Conservation (phyloP, 2,888 invertebrate species). For the Agrilus mali region DNA sequence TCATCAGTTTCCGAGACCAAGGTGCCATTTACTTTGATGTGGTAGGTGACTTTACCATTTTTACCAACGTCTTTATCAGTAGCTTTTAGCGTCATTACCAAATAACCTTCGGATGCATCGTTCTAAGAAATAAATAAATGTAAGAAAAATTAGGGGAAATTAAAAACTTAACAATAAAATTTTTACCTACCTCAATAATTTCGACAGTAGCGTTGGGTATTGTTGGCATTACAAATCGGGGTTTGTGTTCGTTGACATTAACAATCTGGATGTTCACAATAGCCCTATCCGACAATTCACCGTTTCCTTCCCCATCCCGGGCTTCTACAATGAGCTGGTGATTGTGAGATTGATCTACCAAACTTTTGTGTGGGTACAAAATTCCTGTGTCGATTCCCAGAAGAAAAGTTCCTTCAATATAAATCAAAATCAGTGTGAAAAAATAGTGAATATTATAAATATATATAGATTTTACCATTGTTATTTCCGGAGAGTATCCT, state of each 20-base stretch:
- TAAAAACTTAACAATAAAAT: slow-evolving; percentile 1
- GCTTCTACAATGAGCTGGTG: slow-evolving; percentile 48
- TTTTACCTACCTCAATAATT: slow-evolving; percentile 70
- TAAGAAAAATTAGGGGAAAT: neutral
- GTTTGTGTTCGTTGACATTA: slow-evolving; percentile 72
- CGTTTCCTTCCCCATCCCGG: slow-evolving; percentile 57
- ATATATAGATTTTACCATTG: slow-evolving; percentile 41
- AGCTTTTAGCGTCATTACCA: slow-evolving; percentile 72
- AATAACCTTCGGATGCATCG: slow-evolving; percentile 58
- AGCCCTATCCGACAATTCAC: slow-evolving; percentile 52
- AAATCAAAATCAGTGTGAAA: slow-evolving; percentile 1
- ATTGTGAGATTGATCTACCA: slow-evolving; percentile 48
- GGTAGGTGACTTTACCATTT: slow-evolving; percentile 75
- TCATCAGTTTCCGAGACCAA: slow-evolving; percentile 71
- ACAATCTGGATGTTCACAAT: slow-evolving; percentile 64
- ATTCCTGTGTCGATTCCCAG: slow-evolving; percentile 69
- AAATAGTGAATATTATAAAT: no score
- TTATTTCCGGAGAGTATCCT: slow-evolving; percentile 56
- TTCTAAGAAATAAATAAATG: slow-evolving; percentile 38
- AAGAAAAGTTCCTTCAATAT: slow-evolving; percentile 52
- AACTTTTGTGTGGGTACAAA: slow-evolving; percentile 62
- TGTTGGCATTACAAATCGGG: slow-evolving; percentile 67
- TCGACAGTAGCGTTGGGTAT: slow-evolving; percentile 63
- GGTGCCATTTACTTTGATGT: slow-evolving; percentile 52
- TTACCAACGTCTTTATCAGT: slow-evolving; percentile 70